Evolutionary conservation across 2,888 invertebrate genomes (phyloP).

Genomic region (Thymelicus acteon): DNA sequence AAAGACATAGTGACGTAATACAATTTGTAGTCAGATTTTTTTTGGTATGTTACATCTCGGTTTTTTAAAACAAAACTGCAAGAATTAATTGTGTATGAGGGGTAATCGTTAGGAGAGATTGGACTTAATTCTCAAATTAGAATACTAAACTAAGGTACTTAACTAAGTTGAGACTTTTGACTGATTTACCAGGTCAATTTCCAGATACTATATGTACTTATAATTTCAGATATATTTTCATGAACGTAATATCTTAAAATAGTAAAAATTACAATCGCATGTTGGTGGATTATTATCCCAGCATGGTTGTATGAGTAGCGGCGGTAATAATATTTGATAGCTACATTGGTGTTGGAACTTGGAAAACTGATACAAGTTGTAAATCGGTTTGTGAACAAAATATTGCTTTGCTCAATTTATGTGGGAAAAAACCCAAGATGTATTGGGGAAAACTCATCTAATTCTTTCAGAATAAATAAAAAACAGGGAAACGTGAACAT

Average conservation of each 20-base stretch:
- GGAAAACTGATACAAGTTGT: slow-evolving; percentile 14
- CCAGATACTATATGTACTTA: no score
- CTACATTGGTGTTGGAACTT: slow-evolving; percentile 20
- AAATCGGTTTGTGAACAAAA: slow-evolving; percentile 43
- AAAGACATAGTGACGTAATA: no score
- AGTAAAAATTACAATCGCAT: slow-evolving; percentile 4
- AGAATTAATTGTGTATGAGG: no score
- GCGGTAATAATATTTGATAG: slow-evolving; percentile 23
- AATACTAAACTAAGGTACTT: no score
- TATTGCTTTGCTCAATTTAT: slow-evolving; percentile 46
- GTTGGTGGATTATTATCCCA: slow-evolving; percentile 13
- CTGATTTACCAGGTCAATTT: no score
- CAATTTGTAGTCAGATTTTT: no score
- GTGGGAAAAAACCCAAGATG: not conserved
- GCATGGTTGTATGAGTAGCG: slow-evolving; percentile 7
- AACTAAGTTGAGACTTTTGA: no score
- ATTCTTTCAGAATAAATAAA: not conserved
- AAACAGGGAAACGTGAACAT: not conserved
- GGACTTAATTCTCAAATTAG: no score
- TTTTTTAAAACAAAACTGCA: no score
- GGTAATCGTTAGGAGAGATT: no score
- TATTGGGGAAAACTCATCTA: not conserved
- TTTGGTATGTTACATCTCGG: no score
- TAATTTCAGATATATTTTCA: no score
- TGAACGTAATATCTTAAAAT: not conserved